Conservation (phyloP, 64 coral and sea anemone genomes). For the Hydrozoanthus tunicans region DNA sequence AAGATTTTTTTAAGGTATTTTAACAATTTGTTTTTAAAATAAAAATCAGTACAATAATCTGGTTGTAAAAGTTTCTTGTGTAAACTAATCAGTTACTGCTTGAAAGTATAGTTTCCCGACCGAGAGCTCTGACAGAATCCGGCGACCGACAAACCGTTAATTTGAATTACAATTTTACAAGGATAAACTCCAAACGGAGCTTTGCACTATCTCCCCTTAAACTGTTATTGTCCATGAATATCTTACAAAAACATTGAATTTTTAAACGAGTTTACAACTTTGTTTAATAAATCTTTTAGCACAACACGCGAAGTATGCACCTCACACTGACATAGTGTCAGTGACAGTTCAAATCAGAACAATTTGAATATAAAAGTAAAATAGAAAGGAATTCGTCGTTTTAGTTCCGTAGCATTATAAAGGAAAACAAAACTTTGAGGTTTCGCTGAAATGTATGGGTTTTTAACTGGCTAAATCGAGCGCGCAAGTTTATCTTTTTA, state of each 20-base stretch:
- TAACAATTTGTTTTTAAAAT: neutral
- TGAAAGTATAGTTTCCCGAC: neutral
- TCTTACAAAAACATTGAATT: too few species aligned
- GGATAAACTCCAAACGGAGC: too few species aligned
- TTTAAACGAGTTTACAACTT: too few species aligned
- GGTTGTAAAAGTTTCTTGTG: neutral
- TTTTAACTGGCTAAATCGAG: neutral
- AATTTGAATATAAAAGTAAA: neutral
- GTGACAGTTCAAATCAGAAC: neutral
- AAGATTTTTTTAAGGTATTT: neutral
- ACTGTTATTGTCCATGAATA: too few species aligned
- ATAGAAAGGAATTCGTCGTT: too few species aligned
- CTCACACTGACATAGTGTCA: neutral
- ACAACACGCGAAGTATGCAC: too few species aligned
- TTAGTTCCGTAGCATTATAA: neutral
- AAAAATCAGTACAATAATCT: neutral
- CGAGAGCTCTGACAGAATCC: neutral
- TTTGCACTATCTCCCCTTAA: too few species aligned
- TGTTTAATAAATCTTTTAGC: too few species aligned
- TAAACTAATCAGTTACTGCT: neutral
- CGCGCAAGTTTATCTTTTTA: too few species aligned
- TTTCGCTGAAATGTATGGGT: neutral
- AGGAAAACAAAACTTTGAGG: neutral
- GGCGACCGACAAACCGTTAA: too few species aligned
- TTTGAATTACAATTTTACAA: too few species aligned